Percentiles rank a stretch among this genome's conserved stretches.
These are phyloP conservation scores for Macrosoma leucophasiata DNA, from an alignment of 2,888 invertebrate genomes.

Conservation along the genomic window DNA sequence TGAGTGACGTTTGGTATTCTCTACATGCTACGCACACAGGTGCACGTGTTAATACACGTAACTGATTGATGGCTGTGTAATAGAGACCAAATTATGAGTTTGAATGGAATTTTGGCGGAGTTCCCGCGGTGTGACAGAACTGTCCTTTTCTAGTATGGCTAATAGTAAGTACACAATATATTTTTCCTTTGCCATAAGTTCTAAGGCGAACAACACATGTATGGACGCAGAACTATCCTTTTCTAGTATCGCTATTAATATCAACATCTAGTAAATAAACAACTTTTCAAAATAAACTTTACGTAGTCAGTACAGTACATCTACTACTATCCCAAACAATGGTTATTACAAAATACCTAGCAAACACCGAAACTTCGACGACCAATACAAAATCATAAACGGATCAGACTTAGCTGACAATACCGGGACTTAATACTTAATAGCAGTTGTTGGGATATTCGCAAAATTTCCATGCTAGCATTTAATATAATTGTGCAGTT, in stretches of 20 bases:
- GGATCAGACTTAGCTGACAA: conserved; percentile 42
- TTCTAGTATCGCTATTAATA: not conserved
- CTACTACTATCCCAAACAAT: conserved; percentile 1
- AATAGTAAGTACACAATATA: too few relatives aligned
- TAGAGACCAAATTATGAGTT: too few relatives aligned
- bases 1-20: too few relatives aligned
- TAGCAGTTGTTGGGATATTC: conserved; percentile 52
- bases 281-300: conserved; percentile 3
- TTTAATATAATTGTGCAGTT: conserved; percentile 71
- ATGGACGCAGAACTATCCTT: not conserved
- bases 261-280: conserved; percentile 1
- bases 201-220: too few relatives aligned
- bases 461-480: conserved; percentile 66
- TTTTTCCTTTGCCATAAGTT: too few relatives aligned
- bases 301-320: not conserved
- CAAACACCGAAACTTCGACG: not conserved
- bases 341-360: not conserved
- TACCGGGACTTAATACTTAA: conserved; percentile 49
- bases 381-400: conserved; percentile 9
- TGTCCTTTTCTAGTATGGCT: too few relatives aligned
- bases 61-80: too few relatives aligned
- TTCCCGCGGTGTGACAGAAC: too few relatives aligned
- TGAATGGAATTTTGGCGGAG: too few relatives aligned
- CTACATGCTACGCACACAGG: too few relatives aligned
- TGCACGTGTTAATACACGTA: too few relatives aligned